Conservation (phyloP, 2,888 invertebrate genomes). For the Ectemnius lituratus region DNA sequence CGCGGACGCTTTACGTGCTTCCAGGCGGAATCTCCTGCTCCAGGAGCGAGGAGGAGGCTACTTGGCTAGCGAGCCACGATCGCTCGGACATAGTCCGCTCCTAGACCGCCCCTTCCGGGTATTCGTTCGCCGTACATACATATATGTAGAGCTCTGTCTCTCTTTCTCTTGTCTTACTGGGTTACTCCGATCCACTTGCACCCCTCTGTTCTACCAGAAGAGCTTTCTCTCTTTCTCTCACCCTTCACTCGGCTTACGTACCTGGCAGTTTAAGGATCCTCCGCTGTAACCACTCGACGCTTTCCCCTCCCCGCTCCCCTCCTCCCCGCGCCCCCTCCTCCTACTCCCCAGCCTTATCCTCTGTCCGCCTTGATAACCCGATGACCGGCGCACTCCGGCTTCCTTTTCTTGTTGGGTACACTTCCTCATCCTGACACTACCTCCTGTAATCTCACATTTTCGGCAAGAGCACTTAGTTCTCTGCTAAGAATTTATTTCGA, state of each 20-base stretch:
- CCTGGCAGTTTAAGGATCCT: slow-evolving; percentile 42
- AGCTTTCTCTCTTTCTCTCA: no score
- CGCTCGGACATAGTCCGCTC: slow-evolving; percentile 59
- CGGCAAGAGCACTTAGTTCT: no score
- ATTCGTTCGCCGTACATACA: slow-evolving; percentile 67
- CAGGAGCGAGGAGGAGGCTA: background rate
- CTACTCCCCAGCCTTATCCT: slow-evolving; percentile 2
- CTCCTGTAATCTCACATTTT: no score
- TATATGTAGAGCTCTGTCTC: background rate
- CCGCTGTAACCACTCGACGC: slow-evolving; percentile 15
- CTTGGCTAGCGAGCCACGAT: background rate
- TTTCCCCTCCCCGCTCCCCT: background rate
- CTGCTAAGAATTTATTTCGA: no score
- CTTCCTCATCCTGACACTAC: background rate
- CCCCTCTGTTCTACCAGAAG: no score
- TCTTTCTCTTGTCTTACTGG: background rate
- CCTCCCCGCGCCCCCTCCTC: no score
- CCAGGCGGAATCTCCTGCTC: background rate
- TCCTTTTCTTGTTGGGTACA: background rate
- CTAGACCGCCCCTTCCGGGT: slow-evolving; percentile 69
- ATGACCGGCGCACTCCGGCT: slow-evolving; percentile 9
- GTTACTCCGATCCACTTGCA: background rate
- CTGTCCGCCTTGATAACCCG: slow-evolving; percentile 31
- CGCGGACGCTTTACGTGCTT: slow-evolving; percentile 7
- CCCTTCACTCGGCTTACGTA: slow-evolving; percentile 36